These are phyloP conservation scores for Cosmopolites sordidus DNA, from an alignment of 2,888 invertebrate species.

Conservation along the genomic window DNA sequence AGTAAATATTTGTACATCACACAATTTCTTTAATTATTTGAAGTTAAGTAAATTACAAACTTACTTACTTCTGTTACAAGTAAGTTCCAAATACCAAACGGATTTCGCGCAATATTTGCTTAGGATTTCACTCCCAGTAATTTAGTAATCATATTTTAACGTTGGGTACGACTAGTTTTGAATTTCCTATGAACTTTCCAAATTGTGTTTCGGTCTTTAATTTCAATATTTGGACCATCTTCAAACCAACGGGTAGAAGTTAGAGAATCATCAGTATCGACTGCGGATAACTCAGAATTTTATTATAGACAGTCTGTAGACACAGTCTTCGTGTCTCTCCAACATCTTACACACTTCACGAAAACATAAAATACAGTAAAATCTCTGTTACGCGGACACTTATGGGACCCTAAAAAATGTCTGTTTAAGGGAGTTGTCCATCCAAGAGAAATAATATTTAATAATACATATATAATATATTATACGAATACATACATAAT, in stretches of 20 bases:
- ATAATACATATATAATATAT: too few species aligned
- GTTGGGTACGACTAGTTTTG: neutral
- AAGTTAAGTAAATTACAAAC: too few species aligned
- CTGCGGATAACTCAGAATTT: slow-evolving; percentile 3
- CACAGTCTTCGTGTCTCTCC: too few species aligned
- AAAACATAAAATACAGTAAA: too few species aligned
- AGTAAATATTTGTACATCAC: slow-evolving; percentile 3
- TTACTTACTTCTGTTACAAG: slow-evolving; percentile 6
- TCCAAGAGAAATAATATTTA: too few species aligned
- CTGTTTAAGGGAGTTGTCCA: too few species aligned
- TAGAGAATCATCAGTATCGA: neutral
- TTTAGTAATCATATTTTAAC: slow-evolving; percentile 6
- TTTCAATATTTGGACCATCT: slow-evolving; percentile 3
- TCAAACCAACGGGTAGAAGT: neutral
- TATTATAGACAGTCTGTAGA: too few species aligned
- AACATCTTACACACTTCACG: too few species aligned
- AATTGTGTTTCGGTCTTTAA: slow-evolving; percentile 3
- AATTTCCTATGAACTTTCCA: slow-evolving; percentile 3
- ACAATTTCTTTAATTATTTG: slow-evolving; percentile 6
- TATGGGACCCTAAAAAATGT: too few species aligned
- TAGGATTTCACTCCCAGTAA: neutral
- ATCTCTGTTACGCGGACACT: too few species aligned
- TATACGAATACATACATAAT: too few species aligned
- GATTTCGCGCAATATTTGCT: neutral
- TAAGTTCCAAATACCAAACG: slow-evolving; percentile 3